Conservation (phyloP, 1,140 invertebrate species). For the Plectus sambesii region DNA sequence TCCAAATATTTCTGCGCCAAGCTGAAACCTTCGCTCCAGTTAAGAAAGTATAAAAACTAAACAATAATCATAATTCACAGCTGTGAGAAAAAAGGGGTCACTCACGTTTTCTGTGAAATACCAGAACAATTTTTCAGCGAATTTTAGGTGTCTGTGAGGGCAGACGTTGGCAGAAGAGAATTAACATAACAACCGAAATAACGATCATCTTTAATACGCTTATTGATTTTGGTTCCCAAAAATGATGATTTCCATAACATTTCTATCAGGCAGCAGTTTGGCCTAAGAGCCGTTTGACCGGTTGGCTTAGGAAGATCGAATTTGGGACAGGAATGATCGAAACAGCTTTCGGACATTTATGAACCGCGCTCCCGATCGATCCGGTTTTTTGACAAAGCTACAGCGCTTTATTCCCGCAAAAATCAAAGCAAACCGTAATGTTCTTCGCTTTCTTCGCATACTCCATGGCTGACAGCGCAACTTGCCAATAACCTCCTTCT, state of each 20-base stretch:
- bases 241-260: conserved; percentile 15
- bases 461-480: conserved; percentile 77
- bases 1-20: conserved; percentile 36
- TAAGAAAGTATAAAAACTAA: conserved; percentile 16
- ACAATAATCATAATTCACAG: conserved; percentile 27
- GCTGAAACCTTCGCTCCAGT: conserved; percentile 17
- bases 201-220: no score
- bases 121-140: background rate
- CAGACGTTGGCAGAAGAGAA: no score
- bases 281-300: conserved; percentile 17
- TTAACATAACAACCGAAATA: no score
- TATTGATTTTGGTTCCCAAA: no score
- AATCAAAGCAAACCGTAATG: conserved; percentile 52
- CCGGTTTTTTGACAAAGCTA: background rate
- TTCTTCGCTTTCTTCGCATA: conserved; percentile 69
- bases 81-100: no score
- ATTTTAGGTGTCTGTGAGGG: no score
- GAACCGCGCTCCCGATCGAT: conserved; percentile 1
- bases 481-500: conserved; percentile 79
- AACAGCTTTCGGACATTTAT: background rate
- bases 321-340: background rate
- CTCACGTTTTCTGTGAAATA: conserved; percentile 23
- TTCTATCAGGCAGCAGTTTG: conserved; percentile 16
- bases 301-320: conserved; percentile 8
- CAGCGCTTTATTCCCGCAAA: background rate